Base-by-base conservation (phyloP, 35 echinoderm and acorn worm species). In the Diadema setosum region DNA sequence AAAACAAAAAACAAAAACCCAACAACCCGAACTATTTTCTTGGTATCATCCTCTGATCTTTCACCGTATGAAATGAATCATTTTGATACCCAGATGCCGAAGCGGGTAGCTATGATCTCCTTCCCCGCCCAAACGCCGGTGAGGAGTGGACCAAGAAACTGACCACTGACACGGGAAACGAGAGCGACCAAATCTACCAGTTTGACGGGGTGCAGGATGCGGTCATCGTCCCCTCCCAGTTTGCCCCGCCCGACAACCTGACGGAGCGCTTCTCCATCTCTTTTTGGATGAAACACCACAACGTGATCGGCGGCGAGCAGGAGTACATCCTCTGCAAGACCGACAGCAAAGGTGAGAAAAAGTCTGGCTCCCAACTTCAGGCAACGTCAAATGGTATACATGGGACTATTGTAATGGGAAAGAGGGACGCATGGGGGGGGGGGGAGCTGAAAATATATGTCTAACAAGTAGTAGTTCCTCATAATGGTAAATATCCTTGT, bases 211-310 rank as follows among this genome's bases (percentile, higher is more conserved):
- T 91, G 42, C 67, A 84, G 37, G 88, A 80, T 69, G 70, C 82
- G 0, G 96, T 91, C 5, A 85, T 87, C 42, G 74, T 98, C 23
- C 96, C 96, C 0, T 76, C 91, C 50, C 86, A 88, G 73, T 74
- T 93, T 57, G 88, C 92, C 81, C 88, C 84, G 5, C 55, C 85
- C 25, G 55, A 86, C 18, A 99, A 95, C 59, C 81, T 99, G 33
- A 99, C 92, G 16, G 61, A 59, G 24, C 81, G 59, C 5, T 99
- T 94, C 45, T 89, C 80, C 58, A 89, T 94, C 23, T 91, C 96
- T 0, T 95, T 91, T 39, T 99, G 96, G 96, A 99, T 99, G 93
- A 99, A 95, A 42, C 92, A 94, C 39, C 58, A 76, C 7, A 82
- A 89, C 30, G 49, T 70, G 3, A 75, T 70, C 17, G 93, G 93